Conservation (phyloP, 2,113 vertebrate species). For the Hydropotes inermis region DNA sequence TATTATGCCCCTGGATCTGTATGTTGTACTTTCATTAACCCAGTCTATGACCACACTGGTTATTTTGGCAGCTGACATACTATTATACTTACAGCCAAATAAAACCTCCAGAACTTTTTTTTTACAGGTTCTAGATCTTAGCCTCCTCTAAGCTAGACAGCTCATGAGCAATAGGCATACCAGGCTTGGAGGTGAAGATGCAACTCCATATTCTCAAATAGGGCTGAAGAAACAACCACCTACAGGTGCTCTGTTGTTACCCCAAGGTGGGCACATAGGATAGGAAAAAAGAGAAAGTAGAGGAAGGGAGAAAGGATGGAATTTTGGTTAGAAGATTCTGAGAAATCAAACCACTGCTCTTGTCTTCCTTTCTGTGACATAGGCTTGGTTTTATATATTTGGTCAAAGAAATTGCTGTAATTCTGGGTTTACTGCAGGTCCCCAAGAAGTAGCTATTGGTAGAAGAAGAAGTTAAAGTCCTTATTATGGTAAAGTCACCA, state of each 20-base stretch:
- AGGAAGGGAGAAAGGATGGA: not conserved
- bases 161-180: not conserved
- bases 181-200: not conserved
- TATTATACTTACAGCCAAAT: not conserved
- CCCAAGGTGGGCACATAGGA: not conserved
- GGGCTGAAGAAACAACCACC: not conserved
- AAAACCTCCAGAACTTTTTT: not conserved
- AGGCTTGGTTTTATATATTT: not conserved
- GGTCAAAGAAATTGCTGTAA: not conserved
- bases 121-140: not conserved
- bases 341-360: not conserved
- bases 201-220: not conserved
- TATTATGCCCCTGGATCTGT: not conserved
- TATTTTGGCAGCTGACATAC: not conserved
- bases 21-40: not conserved
- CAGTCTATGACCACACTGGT: not conserved
- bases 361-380: not conserved
- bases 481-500: not conserved
- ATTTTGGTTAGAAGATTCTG: conserved; percentile 14
- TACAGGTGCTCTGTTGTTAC: not conserved
- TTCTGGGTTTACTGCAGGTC: not conserved
- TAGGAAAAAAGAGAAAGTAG: not conserved
- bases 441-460: not conserved
- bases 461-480: not conserved
- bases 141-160: not conserved